Base-by-base conservation (phyloP, 1,140 invertebrate genomes). In the Drosophila seguyi region DNA sequence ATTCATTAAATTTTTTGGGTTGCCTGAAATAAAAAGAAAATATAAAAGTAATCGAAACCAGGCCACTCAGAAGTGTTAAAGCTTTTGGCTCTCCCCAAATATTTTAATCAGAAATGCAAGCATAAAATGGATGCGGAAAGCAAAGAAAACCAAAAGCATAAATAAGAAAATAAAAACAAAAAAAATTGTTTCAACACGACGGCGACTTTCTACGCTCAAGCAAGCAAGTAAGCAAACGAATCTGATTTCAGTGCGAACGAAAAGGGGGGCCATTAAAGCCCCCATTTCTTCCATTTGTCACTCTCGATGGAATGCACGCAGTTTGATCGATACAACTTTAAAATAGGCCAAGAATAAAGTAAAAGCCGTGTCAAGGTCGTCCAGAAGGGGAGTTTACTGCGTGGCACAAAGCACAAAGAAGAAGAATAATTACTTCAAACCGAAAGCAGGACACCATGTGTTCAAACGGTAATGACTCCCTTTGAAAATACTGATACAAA, bases 321-420 rank as follows among this genome's bases (percentile, higher is more conserved):
- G 74, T 76, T 76, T 76, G 74, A 76, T 76, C 74, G 74, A 76
- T 76, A 76, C 58, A 76, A 66, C 71, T 76, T 76, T 75, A 76
- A 76, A 76, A 75, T 76, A 76, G 74, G 74, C 61, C 61, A 76
- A 76, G 72, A 57, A 65, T 55, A 39, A 62, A 61, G 41, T 14
- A 22, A n/a, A 60, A 34, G 36, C 45, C 27, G 20, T 38, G 34
- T 39, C 66, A 72, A 72, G 68, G 68, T 72, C 42, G 38, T 34
- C 22, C 10, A 18, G 14, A 53, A 39, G 38, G 48, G 67, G 67
- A 45, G 68, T 56, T 52, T 61, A 31, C 50, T 71, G 31, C 56
- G 57, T 31, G n/a, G 16, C 27, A 36, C 14, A 38, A 36, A 56
- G 31, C 3, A 22, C 10, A 36, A 38, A 29, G 8, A 34, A 4